Conservation (phyloP, 2,113 vertebrate species). For the Semicossyphus pulcher region DNA sequence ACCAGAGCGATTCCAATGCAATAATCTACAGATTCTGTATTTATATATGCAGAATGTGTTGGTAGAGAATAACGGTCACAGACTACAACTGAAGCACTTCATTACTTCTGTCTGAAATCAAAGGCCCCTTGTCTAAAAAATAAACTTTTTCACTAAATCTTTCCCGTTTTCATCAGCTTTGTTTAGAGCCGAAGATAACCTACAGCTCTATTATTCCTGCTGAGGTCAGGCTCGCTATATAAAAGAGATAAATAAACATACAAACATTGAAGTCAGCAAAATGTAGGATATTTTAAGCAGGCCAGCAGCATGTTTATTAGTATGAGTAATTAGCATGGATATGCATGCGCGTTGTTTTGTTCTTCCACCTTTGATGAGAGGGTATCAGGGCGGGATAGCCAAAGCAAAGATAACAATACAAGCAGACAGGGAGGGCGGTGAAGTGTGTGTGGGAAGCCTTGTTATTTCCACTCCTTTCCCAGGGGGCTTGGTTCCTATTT, state of each 20-base stretch:
- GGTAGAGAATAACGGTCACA: no score
- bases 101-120: background rate
- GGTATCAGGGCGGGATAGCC: slow-evolving; percentile 27
- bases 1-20: no score
- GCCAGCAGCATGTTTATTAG: slow-evolving; percentile 40
- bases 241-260: slow-evolving; percentile 25
- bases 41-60: no score
- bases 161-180: background rate
- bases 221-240: slow-evolving; percentile 8
- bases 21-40: no score
- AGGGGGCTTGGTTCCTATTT: slow-evolving; percentile 61
- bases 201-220: background rate
- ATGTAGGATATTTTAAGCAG: slow-evolving; percentile 36
- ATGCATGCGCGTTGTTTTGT: slow-evolving; percentile 43
- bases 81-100: no score
- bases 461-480: slow-evolving; percentile 61
- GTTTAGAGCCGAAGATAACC: slow-evolving; percentile 10
- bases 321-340: slow-evolving; percentile 64
- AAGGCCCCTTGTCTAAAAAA: slow-evolving; percentile 1
- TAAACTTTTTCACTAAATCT: no score
- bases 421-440: slow-evolving; percentile 20
- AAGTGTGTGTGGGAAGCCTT: slow-evolving; percentile 32
- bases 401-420: slow-evolving; percentile 57
- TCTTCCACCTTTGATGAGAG: slow-evolving; percentile 62
- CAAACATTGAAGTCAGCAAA: slow-evolving; percentile 18